These are phyloP conservation scores for Ceraclea dissimilis DNA, from an alignment of 2,888 invertebrate genomes.

Conservation along the genomic window DNA sequence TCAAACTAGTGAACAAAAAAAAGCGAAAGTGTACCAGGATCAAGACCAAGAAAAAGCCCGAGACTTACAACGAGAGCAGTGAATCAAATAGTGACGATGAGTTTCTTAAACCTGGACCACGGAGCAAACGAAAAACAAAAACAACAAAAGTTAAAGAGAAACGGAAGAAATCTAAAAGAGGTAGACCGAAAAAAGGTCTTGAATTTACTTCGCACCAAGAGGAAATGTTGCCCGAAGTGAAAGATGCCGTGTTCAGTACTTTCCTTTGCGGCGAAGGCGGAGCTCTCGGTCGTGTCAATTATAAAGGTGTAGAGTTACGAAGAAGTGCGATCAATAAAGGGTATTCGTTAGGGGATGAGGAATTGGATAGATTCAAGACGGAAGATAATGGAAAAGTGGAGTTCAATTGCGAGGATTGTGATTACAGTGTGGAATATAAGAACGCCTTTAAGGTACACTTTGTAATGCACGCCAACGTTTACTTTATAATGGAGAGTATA, in stretches of 20 bases:
- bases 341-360: background rate
- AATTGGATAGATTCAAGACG: background rate
- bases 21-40: too few relatives aligned
- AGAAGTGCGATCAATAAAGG: background rate
- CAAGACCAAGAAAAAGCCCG: background rate
- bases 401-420: background rate
- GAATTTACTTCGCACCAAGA: background rate
- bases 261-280: background rate
- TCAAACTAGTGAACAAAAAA: background rate
- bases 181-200: background rate
- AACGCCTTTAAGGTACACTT: background rate
- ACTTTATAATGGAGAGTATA: background rate
- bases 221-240: background rate
- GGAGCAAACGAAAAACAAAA: background rate
- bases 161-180: background rate
- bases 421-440: background rate
- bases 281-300: background rate
- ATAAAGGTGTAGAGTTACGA: background rate
- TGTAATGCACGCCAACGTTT: background rate
- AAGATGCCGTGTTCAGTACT: background rate
- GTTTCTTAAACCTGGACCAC: background rate
- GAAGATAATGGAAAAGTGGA: background rate
- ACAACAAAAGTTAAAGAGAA: background rate
- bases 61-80: background rate
- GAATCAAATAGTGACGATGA: background rate